A percentile compares a stretch with the other conserved stretches of the same genome.
These are phyloP conservation scores for Paragorgia papillata DNA, from an alignment of 92 coral and sea anemone genomes.

Conservation along the genomic window DNA sequence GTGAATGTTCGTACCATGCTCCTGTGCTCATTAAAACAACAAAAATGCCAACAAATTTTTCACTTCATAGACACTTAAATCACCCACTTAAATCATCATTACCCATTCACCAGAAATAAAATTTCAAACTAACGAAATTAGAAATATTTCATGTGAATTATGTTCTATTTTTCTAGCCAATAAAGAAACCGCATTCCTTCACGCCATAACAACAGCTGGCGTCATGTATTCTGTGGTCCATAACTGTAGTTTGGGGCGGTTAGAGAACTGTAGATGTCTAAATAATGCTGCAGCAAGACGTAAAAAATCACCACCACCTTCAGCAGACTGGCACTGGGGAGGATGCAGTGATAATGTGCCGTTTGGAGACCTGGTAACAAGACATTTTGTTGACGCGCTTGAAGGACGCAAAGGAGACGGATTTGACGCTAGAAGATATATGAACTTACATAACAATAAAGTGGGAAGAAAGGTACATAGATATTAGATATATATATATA, in stretches of 20 bases:
- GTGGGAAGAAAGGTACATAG: constrained; percentile 82
- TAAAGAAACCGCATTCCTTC: constrained; percentile 71
- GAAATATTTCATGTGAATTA: constrained; percentile 1
- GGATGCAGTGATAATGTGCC: constrained; percentile 89
- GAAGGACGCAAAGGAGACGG: constrained; percentile 46
- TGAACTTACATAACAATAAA: constrained; percentile 84
- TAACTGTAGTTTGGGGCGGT: constrained; percentile 65
- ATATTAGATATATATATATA: no score
- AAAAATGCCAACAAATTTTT: no score
- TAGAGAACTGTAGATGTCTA: constrained; percentile 74
- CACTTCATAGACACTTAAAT: no score
- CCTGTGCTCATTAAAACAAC: no score
- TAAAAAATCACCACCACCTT: constrained; percentile 33
- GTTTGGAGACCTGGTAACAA: constrained; percentile 74
- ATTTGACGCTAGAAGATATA: constrained; percentile 50
- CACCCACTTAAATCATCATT: no score
- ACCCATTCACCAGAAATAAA: no score
- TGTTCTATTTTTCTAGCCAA: constrained; percentile 50
- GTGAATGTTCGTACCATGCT: no score
- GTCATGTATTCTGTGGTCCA: constrained; percentile 62
- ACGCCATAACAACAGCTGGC: constrained; percentile 78
- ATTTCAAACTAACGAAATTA: no score
- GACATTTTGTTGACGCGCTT: constrained; percentile 70
- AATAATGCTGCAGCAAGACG: constrained; percentile 27
- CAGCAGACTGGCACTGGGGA: constrained; percentile 55